Conservation (phyloP, 2,113 vertebrate genomes). For the Gracilinanus agilis region DNA sequence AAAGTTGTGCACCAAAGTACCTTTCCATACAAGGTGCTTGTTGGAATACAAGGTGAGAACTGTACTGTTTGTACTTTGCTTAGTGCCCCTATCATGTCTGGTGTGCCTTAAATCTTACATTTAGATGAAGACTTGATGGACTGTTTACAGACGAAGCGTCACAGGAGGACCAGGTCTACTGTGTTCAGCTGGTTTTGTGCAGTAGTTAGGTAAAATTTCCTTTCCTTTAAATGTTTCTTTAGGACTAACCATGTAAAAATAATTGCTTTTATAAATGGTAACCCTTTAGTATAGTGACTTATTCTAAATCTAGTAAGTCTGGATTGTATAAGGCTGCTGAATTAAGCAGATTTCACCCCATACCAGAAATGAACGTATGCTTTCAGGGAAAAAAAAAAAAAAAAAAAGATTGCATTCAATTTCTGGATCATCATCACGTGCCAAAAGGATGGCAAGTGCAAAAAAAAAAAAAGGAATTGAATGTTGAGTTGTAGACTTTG, state of each 20-base stretch:
- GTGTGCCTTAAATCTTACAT: conserved; percentile 90
- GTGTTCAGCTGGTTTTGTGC: conserved; percentile 83
- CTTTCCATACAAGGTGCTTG: conserved; percentile 81
- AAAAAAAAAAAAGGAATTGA: conserved; percentile 79
- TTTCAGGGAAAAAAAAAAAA: conserved; percentile 63
- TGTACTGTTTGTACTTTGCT: conserved; percentile 71
- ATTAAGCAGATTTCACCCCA: conserved; percentile 70
- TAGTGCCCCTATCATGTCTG: conserved; percentile 86
- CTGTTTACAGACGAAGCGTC: conserved; percentile 89
- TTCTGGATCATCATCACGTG: conserved; percentile 81
- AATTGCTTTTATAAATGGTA: conserved; percentile 73
- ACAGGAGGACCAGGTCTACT: conserved; percentile 85
- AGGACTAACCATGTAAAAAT: conserved; percentile 63
- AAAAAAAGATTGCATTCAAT: conserved; percentile 81
- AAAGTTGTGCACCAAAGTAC: conserved; percentile 81
- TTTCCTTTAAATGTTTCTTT: conserved; percentile 78
- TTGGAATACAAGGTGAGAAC: conserved; percentile 76
- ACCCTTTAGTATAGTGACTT: conserved; percentile 76
- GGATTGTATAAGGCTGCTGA: conserved; percentile 82
- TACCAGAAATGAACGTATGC: conserved; percentile 81
- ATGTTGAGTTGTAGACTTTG: conserved; percentile 57
- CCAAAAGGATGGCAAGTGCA: conserved; percentile 82
- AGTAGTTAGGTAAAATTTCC: conserved; percentile 84
- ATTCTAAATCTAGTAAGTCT: conserved; percentile 79
- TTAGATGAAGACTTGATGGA: conserved; percentile 86